phyloP scores from a whole-genome alignment of 1,140 invertebrate genomes.

The Drosophila repletoides region DNA sequence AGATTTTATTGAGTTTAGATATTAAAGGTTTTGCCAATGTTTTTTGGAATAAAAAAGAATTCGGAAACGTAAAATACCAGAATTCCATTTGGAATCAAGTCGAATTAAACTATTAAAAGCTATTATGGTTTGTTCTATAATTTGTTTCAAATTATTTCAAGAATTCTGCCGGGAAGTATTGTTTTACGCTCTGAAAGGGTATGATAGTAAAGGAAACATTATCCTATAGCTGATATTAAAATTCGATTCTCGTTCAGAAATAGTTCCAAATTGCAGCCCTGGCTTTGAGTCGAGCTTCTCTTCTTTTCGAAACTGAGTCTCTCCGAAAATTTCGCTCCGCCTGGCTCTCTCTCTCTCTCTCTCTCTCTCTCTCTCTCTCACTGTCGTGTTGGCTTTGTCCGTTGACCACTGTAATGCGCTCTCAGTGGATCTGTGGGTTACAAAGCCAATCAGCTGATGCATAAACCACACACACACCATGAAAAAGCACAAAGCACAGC shows the following conservation, averaged over 20 bases:
- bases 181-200: too few species aligned
- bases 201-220: too few species aligned
- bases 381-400: neutral
- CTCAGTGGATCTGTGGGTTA: constrained; percentile 11
- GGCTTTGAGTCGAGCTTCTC: constrained; percentile 5
- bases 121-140: too few species aligned
- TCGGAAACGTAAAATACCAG: too few species aligned
- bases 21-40: too few species aligned
- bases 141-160: too few species aligned
- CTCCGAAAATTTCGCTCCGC: neutral
- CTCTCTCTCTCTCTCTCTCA: neutral
- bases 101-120: too few species aligned
- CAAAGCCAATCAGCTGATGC: constrained; percentile 40
- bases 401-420: neutral
- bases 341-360: neutral
- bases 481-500: constrained; percentile 29
- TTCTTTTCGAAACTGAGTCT: neutral
- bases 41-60: too few species aligned
- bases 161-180: too few species aligned
- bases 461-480: constrained; percentile 8
- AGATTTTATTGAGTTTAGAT: too few species aligned
- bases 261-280: neutral
- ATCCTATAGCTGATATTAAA: too few species aligned
- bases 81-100: too few species aligned
- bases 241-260: neutral